Evolutionary conservation across 2,113 vertebrate species (phyloP), one percentile per base, ranked within the genome.

Genomic region (Neopipo cinnamomea): DNA sequence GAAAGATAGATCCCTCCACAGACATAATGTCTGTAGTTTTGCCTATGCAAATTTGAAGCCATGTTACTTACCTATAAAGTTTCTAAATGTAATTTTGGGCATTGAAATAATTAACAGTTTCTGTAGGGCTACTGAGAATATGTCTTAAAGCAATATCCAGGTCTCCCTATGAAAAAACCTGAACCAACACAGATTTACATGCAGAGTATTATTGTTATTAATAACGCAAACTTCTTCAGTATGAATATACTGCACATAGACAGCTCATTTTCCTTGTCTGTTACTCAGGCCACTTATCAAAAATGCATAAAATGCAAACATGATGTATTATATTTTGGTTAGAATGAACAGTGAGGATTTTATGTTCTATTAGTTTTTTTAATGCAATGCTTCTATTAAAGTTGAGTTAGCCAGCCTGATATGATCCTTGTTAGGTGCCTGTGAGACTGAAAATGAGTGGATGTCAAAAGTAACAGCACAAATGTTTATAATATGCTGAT

Each of bases 181-280:
- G 90, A 97, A 95, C 79, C 20, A 96, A 97, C 97, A 30, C 86
- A 96, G 89, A 96, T 98, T 97, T 98, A 78, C 92, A 96, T 96
- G 86, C 88, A 92, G 89, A 93, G 63, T 94, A 95, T 91, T 96
- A n/a, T 97, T 96, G 89, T 96, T 97, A 98, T 97, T 96, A 98
- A 97, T 98, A 97, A 98, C 97, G 95, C 89, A 98, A 72, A 91
- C 88, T 94, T 96, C 85, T 93, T 97, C 72, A 91, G 47, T 95
- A 96, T 93, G 93, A 96, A 97, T 95, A 91, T 94, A 94, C 68
- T 97, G 93, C 95, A 97, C 93, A 95, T 91, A 97, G 42, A 44
- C 42, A 44, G 62, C 37, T 90, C 86, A 93, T 97, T 98, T 98
- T 96, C 85, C 93, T 95, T 95, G 52, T 95, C 88, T 23, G 41